Base-by-base conservation (phyloP, 2,113 vertebrate species). In the Scomber scombrus region DNA sequence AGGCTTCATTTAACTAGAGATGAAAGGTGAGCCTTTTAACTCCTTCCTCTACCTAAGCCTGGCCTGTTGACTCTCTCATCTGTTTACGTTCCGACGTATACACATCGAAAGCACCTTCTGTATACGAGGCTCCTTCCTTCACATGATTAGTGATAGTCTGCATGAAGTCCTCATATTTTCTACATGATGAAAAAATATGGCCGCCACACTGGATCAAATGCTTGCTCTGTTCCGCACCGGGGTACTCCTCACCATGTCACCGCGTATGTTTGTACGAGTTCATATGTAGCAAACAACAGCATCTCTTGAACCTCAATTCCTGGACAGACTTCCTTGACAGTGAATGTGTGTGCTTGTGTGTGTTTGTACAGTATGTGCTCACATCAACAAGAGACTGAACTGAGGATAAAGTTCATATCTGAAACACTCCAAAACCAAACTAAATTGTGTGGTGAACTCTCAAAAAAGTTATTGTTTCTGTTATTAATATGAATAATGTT, bases 21-120 rank as follows among this genome's bases (percentile, higher is more conserved):
- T 94, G 91, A 95, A 95, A 94, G 93, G 80, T 84, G 85, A 88
- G 87, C 87, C 75, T 87, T 93, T 94, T 93, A 93, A 95, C 91
- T 88, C 90, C 85, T 93, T 94, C 88, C 88, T 91, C 73, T 82
- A 80, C 80, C 84, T 65, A n/a, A 86, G 67, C 82, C 71, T 26
- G 60, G 80, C 80, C 84, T 88, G 80, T 85, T 89, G 88, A 90
- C 87, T 77, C 11, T 80, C 70, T 86, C 74, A 88, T 88, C 80
- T 93, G 89, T 92, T 93, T 86, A 88, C 64, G 60, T 62, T 84
- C 18, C 31, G 15, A 85, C 54, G 23, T 76, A 83, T 16, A 88
- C 88, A 88, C 80, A 87, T 64, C 34, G 47, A 92, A 89, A 85
- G 81, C 85, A 16, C 71, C 79, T 68, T 64, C 71, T 85, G 75